Base-by-base conservation (phyloP, 2,888 invertebrate genomes). In the Mactromeris polynyma region DNA sequence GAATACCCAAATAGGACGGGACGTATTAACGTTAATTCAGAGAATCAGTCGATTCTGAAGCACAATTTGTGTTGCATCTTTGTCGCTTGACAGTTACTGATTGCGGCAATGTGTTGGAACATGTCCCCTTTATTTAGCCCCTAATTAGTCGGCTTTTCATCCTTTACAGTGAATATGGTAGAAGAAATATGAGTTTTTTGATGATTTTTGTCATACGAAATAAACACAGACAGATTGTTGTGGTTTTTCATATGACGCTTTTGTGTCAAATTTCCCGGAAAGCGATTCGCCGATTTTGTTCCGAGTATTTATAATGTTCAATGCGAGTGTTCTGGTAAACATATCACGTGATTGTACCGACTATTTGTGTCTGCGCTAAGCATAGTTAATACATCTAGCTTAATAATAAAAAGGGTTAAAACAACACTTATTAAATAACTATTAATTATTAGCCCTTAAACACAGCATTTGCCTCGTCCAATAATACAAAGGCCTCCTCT, bases 181-280 rank as follows among this genome's bases (percentile, higher is more conserved):
- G 82, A 82, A 89, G 89, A 87, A 89, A 89, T 89, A 89, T 89
- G 89, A 87, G 85, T 84, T 85, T 77, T 33, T 14, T 36, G 42
- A 54, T 46, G 46, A 80, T 82, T 58, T 64, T 84, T 85, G 87
- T 87, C 87, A 85, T 51, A 78, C 17, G 58, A 73, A 79, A 88
- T 86, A 87, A 90, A 90, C 87, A 90, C 19, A 88, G 90, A 90
- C 87, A 88, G 90, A 90, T 85, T 89, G 89, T 84, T 64, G 85
- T 38, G 77, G 83, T 42, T 83, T 83, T 82, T 64, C 81, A 40
- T 73, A 33, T 19, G 73, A 73, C 21, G 73, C 26, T 73, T 33
- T 73, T 36, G 36, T 73, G 73, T 73, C 73, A 73, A 73, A 73
- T 36, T 64, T 64, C 58, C 58, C 58, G 11, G 58, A 64, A 64